phyloP scores from a whole-genome alignment of 2,113 vertebrate genomes.

The Saccopteryx leptura region DNA sequence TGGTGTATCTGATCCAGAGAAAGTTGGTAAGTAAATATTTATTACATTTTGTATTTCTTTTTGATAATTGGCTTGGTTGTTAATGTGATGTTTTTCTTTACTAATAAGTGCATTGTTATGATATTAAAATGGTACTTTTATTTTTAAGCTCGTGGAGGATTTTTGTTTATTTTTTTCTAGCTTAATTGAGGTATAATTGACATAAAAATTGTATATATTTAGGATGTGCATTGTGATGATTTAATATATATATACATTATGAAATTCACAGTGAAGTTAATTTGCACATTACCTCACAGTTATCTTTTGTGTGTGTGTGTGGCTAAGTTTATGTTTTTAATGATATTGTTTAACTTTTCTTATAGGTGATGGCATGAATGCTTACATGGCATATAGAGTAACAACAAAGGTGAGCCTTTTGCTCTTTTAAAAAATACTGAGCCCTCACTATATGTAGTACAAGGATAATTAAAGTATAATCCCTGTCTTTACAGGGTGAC shows the following conservation, averaged over 20 bases:
- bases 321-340: constrained; percentile 44
- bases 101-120: background rate
- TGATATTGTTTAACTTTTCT: constrained; percentile 76
- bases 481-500: constrained; percentile 12
- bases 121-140: constrained; percentile 54
- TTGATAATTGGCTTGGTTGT: constrained; percentile 3
- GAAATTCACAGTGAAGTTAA: background rate
- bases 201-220: constrained; percentile 11
- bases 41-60: constrained; percentile 47
- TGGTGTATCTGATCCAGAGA: constrained; percentile 98
- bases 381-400: constrained; percentile 99
- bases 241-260: background rate
- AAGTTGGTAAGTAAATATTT: constrained; percentile 94
- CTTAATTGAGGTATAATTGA: constrained; percentile 31
- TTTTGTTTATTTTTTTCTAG: background rate
- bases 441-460: background rate
- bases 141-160: constrained; percentile 17
- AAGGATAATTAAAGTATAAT: background rate
- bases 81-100: constrained; percentile 8
- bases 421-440: constrained; percentile 8
- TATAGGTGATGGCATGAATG: constrained; percentile 98
- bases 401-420: constrained; percentile 93
- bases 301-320: background rate
- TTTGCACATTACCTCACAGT: background rate
- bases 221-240: background rate